Base-by-base conservation (phyloP, 1,140 invertebrate species). In the Asbolus verrucosus region DNA sequence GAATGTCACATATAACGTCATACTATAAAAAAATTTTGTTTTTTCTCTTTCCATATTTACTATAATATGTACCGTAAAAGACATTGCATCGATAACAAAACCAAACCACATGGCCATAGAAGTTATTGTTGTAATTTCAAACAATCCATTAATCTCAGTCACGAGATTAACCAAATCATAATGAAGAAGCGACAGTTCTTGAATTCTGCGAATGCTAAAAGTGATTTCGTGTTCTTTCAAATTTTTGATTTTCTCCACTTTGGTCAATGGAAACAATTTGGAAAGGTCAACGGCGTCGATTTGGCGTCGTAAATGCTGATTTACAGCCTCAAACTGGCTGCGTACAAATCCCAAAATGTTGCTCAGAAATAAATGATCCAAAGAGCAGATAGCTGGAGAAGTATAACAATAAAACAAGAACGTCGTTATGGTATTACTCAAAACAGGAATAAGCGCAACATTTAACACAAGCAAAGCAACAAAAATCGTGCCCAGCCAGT, bases 181-280 rank as follows among this genome's bases (percentile, higher is more conserved):
- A 4, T 46, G 41, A 19, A 21, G 16, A 18, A 18, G 9, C 6
- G 41, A 46, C 41, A 46, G n/a, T 19, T 46, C 15, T 46, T 46
- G 15, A 18, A 46, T 16, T 46, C 41, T 5, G 6, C 1, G 41
- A 46, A 46, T 21, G 18, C 18, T 46, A 1, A 16, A 9, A 16
- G 14, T 21, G 0, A 2, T 46, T 1, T 46, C 41, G 5, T 21
- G 0, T 30, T 30, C 27, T 30, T 30, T 8, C 4, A 30, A 8
- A 5, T 30, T 4, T 30, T 30, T 30, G 27, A 30, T 30, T 30
- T 30, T 30, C 9, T 4, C 4, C 4, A 30, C 9, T 30, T 30
- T 30, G 4, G 27, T 30, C 9, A 30, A 8, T 5, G 27, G 27
- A 30, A 30, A 30, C 4, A 30, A 5, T 4, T 5, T 4, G 27